phyloP scores from a whole-genome alignment of 2,113 vertebrate species.

The Sinosuthora webbiana region DNA sequence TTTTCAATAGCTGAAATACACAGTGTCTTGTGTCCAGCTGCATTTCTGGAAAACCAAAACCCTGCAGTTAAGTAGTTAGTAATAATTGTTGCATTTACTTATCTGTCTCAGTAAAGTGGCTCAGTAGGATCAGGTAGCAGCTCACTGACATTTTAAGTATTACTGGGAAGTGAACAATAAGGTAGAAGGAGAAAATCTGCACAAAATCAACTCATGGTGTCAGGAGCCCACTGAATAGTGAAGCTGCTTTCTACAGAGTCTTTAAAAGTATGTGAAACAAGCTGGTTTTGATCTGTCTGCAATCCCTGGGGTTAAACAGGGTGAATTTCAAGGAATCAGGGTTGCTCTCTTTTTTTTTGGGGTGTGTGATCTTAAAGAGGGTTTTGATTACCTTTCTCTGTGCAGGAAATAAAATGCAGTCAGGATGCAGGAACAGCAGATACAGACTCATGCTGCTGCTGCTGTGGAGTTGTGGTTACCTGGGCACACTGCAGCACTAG shows the following conservation, averaged over 20 bases:
- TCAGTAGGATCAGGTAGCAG: neutral
- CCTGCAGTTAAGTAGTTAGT: neutral
- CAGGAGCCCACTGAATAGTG: neutral
- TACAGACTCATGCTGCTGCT: neutral
- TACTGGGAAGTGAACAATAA: neutral
- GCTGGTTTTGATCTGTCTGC: neutral
- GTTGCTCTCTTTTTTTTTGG: neutral
- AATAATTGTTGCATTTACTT: neutral
- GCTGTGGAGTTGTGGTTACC: neutral
- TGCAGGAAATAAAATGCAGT: neutral
- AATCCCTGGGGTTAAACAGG: neutral
- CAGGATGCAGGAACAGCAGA: neutral
- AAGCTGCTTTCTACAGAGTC: neutral
- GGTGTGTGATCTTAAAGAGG: rapidly evolving
- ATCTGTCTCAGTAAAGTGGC: neutral
- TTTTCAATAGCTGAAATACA: neutral
- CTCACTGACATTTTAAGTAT: neutral
- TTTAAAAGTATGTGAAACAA: neutral
- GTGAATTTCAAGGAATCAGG: neutral
- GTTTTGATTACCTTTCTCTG: neutral
- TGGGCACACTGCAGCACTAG: neutral
- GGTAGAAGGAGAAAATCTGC: neutral
- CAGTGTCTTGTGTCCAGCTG: neutral
- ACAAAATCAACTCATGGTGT: neutral
- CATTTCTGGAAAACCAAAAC: neutral